A percentile compares a stretch with the other conserved stretches of the same genome.
These are phyloP conservation scores for Syngnathus typhle DNA, from an alignment of 2,113 vertebrate genomes.

Conservation along the genomic window DNA sequence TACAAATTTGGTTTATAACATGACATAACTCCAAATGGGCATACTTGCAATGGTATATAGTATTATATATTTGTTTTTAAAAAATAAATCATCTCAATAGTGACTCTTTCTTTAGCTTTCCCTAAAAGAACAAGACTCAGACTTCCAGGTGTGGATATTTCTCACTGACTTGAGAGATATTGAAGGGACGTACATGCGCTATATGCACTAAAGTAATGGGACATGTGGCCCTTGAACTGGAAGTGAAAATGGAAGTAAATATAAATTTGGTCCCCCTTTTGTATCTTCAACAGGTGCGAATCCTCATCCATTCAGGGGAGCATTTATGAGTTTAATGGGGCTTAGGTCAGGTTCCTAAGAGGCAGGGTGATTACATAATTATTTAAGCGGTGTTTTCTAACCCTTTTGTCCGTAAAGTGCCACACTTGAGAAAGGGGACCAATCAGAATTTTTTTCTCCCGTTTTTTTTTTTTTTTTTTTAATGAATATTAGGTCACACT, in stretches of 20 bases:
- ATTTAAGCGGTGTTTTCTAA: background rate
- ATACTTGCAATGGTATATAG: constrained; percentile 64
- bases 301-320: background rate
- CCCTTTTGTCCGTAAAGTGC: background rate
- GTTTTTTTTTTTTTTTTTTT: constrained; percentile 40
- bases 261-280: background rate
- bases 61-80: constrained; percentile 32
- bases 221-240: background rate
- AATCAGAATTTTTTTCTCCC: constrained; percentile 81
- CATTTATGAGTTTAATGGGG: background rate
- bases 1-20: constrained; percentile 67
- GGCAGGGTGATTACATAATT: background rate
- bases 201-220: background rate
- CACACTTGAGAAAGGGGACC: constrained; percentile 46
- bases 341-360: no score
- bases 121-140: background rate
- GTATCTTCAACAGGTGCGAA: background rate
- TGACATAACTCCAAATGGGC: constrained; percentile 65
- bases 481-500: background rate
- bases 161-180: background rate
- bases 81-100: constrained; percentile 64
- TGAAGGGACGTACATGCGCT: background rate
- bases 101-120: constrained; percentile 39
- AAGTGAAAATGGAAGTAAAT: background rate
- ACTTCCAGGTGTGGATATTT: background rate